A percentile compares a stretch with the other conserved stretches of the same genome.
These are phyloP conservation scores for Cettia cetti DNA, from an alignment of 2,113 vertebrate genomes.

Conservation along the genomic window DNA sequence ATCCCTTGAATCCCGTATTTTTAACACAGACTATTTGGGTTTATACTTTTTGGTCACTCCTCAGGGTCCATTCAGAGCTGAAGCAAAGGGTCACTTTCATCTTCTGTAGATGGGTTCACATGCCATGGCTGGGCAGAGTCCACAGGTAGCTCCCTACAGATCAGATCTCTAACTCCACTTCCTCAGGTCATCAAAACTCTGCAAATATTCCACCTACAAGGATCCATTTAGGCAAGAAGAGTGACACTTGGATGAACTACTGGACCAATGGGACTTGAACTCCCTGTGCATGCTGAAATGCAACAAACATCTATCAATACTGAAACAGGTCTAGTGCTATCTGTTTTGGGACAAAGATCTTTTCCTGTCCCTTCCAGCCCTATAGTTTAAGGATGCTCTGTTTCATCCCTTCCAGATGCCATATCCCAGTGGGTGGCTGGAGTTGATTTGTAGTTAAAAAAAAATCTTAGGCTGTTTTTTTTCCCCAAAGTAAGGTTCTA, in stretches of 20 bases:
- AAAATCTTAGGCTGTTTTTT: neutral
- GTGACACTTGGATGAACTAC: neutral
- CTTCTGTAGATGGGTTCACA: neutral
- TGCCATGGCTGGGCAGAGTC: neutral
- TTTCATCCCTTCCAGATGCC: neutral
- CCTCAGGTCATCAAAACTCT: neutral
- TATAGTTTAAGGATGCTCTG: neutral
- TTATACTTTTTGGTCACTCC: neutral
- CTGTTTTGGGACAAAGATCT: neutral
- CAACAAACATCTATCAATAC: neutral
- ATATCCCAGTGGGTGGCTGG: neutral
- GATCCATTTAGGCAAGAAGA: neutral
- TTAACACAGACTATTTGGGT: neutral
- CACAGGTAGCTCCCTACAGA: neutral
- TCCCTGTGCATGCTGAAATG: too few relatives aligned
- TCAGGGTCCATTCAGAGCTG: neutral
- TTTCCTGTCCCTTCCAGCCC: neutral
- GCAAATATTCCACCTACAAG: neutral
- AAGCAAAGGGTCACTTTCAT: neutral
- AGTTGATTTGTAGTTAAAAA: neutral
- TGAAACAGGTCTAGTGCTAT: neutral
- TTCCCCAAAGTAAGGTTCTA: constrained; percentile 5
- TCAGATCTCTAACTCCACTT: neutral
- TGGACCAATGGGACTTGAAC: neutral
- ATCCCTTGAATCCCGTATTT: neutral